Percentiles rank a stretch among this genome's conserved stretches.
Evolutionary conservation across 1,140 invertebrate genomes (phyloP).

Genomic region (Euschistus heros): DNA sequence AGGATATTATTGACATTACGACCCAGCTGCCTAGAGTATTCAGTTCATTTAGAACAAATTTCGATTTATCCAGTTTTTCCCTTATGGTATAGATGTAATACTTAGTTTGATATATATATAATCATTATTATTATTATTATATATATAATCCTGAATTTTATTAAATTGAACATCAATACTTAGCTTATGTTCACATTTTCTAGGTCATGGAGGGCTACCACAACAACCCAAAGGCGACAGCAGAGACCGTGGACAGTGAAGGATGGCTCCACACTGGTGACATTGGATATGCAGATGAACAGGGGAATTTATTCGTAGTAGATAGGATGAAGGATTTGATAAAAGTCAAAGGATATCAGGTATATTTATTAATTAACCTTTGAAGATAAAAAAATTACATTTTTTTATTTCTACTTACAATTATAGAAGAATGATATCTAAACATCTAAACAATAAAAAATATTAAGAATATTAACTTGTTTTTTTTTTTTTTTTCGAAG

Average conservation of each 20-base stretch:
- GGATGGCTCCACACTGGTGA: conserved; percentile 72
- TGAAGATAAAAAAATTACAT: too few species aligned
- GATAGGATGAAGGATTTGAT: conserved; percentile 70
- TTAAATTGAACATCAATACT: too few species aligned
- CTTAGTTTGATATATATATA: not conserved
- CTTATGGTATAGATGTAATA: not conserved
- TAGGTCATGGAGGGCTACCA: conserved; percentile 54
- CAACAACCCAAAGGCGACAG: conserved; percentile 47
- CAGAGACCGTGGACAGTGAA: conserved; percentile 50
- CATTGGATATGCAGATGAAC: conserved; percentile 59
- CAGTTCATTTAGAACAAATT: not conserved
- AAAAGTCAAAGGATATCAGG: conserved; percentile 43
- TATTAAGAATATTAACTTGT: too few species aligned
- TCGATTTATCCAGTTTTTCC: not conserved
- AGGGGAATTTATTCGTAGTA: conserved; percentile 58
- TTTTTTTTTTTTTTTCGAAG: too few species aligned
- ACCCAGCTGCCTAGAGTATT: not conserved
- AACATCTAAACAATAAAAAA: too few species aligned
- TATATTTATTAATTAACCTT: not conserved
- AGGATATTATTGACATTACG: not conserved
- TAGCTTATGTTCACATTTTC: not conserved
- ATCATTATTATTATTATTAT: not conserved
- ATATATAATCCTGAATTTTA: not conserved
- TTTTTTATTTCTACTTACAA: too few species aligned
- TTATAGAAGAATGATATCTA: conserved; percentile 33